Conservation (phyloP, 2,113 vertebrate species). For the Peromyscus polionotus region DNA sequence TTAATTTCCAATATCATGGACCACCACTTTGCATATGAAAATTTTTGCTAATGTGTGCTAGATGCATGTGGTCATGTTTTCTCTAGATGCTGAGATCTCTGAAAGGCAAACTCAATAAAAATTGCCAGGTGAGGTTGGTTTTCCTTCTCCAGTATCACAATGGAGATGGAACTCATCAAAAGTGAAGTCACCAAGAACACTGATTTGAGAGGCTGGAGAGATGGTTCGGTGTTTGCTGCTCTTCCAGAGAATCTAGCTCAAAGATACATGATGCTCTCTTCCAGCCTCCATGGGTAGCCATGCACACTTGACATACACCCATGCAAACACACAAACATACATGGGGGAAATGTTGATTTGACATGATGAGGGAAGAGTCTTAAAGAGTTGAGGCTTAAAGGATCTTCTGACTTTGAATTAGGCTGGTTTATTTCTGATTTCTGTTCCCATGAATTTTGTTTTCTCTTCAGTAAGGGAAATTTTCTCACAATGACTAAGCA, state of each 20-base stretch:
- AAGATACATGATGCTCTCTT: background rate
- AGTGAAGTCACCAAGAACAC: constrained; percentile 22
- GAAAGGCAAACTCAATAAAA: constrained; percentile 56
- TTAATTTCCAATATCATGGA: background rate
- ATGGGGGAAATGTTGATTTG: background rate
- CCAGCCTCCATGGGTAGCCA: background rate
- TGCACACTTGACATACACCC: background rate
- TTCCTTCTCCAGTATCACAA: constrained; percentile 36
- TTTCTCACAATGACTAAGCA: constrained; percentile 9
- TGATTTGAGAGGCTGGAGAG: background rate
- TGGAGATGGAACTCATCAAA: constrained; percentile 6
- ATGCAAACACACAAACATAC: background rate
- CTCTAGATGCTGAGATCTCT: constrained; percentile 13
- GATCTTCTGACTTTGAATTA: background rate
- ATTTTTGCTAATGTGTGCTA: background rate
- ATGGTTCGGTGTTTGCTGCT: background rate
- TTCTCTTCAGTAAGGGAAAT: background rate
- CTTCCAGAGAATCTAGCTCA: background rate
- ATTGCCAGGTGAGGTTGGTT: background rate
- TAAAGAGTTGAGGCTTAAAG: background rate
- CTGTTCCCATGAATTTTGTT: background rate
- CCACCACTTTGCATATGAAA: background rate
- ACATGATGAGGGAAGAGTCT: background rate
- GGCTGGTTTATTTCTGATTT: background rate
- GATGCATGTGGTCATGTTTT: background rate